A percentile compares a stretch with the other conserved stretches of the same genome.
These are phyloP conservation scores for Motacilla alba DNA, from an alignment of 2,113 vertebrate species.

Conservation along the genomic window DNA sequence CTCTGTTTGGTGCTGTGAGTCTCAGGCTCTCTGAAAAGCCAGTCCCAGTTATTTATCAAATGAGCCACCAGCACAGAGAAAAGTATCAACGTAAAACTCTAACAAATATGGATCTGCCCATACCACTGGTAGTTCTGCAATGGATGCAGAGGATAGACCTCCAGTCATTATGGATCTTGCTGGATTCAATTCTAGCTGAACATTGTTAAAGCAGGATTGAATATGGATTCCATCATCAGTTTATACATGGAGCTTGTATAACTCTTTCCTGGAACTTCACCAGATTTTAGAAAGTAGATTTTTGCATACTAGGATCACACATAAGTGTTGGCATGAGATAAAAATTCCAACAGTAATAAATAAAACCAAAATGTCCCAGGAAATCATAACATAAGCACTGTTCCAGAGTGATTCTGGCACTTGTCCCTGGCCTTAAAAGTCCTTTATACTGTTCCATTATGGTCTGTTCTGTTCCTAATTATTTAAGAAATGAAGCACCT, in stretches of 20 bases:
- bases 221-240: not conserved
- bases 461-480: not conserved
- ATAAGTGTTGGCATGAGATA: not conserved
- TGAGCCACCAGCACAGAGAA: not conserved
- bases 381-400: not conserved
- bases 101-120: not conserved
- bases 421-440: not conserved
- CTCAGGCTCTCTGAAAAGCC: not conserved
- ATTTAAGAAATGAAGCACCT: not conserved
- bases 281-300: not conserved
- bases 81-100: not conserved
- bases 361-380: not conserved
- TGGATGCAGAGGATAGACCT: not conserved
- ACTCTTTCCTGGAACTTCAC: not conserved
- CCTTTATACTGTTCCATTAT: not conserved
- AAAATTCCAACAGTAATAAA: constrained; percentile 9
- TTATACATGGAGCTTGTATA: not conserved
- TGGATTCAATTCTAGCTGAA: not conserved
- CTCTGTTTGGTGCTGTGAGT: not conserved
- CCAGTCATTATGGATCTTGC: too few relatives aligned
- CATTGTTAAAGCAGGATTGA: not conserved
- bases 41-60: not conserved
- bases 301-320: not conserved
- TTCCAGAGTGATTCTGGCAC: not conserved
- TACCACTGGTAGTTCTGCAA: not conserved